Percentiles rank a stretch among this genome's conserved stretches.
Conservation (phyloP, 2,888 invertebrate genomes). For the Pelosia muscerda region DNA sequence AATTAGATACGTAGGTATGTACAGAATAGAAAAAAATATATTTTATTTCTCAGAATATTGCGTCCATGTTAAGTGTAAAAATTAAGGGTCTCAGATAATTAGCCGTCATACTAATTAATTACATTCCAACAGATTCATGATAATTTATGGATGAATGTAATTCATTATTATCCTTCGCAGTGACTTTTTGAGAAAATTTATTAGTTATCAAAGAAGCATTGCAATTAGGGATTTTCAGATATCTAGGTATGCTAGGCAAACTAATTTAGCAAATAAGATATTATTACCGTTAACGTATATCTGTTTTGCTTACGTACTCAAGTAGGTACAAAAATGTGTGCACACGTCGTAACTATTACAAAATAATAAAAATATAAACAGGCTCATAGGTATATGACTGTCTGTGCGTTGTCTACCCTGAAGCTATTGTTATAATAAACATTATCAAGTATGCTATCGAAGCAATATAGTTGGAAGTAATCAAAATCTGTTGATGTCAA, state of each 20-base stretch:
- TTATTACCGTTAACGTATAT: slow-evolving; percentile 51
- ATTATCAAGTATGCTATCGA: background rate
- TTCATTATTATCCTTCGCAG: slow-evolving; percentile 39
- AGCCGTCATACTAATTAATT: no score
- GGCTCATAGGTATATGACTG: background rate
- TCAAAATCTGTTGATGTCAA: slow-evolving; percentile 3
- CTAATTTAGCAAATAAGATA: slow-evolving; percentile 65
- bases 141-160: slow-evolving; percentile 68
- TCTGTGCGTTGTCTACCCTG: slow-evolving; percentile 6
- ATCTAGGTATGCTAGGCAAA: slow-evolving; percentile 70
- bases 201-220: slow-evolving; percentile 66
- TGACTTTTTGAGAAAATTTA: slow-evolving; percentile 61
- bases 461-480: slow-evolving; percentile 3
- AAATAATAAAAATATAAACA: background rate
- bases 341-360: background rate
- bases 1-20: no score
- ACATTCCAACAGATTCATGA: no score
- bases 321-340: slow-evolving; percentile 8
- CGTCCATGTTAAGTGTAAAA: no score
- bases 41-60: no score
- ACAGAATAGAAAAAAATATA: no score
- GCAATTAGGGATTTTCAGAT: slow-evolving; percentile 65
- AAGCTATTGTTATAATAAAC: slow-evolving; percentile 1
- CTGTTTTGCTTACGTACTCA: background rate
- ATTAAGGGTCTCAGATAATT: no score